Percentiles rank a stretch among this genome's conserved stretches.
phyloP scores from a whole-genome alignment of 2,888 invertebrate genomes.

The Macaria liturata region DNA sequence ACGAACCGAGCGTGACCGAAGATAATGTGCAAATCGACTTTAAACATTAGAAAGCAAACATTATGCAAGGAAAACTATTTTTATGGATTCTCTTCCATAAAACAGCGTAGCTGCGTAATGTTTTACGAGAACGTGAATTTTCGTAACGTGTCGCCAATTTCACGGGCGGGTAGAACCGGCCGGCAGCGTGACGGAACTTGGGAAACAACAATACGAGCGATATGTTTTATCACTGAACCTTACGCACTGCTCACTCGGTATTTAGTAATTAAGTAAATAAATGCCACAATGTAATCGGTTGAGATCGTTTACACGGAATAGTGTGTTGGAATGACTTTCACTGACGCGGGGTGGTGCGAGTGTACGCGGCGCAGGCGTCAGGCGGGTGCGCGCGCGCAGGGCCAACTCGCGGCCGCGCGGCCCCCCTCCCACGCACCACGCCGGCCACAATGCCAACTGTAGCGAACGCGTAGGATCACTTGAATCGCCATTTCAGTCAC shows the following conservation, averaged over 20 bases:
- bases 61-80: constrained; percentile 28
- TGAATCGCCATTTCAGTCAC: constrained; percentile 70
- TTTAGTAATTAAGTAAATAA: constrained; percentile 25
- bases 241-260: constrained; percentile 12
- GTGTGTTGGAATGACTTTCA: constrained; percentile 67
- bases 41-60: constrained; percentile 56
- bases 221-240: constrained; percentile 26
- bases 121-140: constrained; percentile 32
- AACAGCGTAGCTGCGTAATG: constrained; percentile 14
- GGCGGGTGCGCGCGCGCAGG: constrained; percentile 68
- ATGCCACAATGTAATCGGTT: constrained; percentile 20
- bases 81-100: constrained; percentile 27
- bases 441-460: constrained; percentile 52
- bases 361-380: constrained; percentile 54
- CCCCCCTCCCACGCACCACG: constrained; percentile 22
- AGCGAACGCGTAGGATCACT: constrained; percentile 67
- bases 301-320: constrained; percentile 32
- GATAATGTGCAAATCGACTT: constrained; percentile 57
- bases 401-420: constrained; percentile 58
- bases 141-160: constrained; percentile 35
- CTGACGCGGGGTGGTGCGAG: constrained; percentile 44
- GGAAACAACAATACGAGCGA: constrained; percentile 40
- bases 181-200: constrained; percentile 23
- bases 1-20: constrained; percentile 59
- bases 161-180: constrained; percentile 34